Base-by-base conservation (phyloP, 2,888 invertebrate genomes). In the Drosophila setosimentum region DNA sequence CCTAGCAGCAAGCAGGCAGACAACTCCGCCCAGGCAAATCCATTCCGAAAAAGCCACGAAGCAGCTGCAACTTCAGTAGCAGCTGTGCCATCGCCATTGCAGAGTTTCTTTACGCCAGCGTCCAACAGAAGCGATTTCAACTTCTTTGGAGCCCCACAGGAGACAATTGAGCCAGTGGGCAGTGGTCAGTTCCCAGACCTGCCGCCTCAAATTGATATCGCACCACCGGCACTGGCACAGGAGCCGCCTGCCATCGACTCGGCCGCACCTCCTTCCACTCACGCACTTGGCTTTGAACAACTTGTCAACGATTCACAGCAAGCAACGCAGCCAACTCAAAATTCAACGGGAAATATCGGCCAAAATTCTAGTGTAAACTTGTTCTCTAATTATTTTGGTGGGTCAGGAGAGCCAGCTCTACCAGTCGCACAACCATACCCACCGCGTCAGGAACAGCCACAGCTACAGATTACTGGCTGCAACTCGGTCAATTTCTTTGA, bases 291-390 rank as follows among this genome's bases (percentile, higher is more conserved):
- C 18, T 86, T 86, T 67, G 85, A 84, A 29, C 82, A 82, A 45
- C 50, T 89, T 30, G 49, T 84, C 45, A 73, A 59, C 68, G 69
- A 75, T 50, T 54, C 70, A 5, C 73, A 79, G 72, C 78, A 71
- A 68, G 64, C 78, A 50, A 55, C 73, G 32, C 61, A 55, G 24
- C 68, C 67, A 60, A 29, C 40, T 1, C 33, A 50, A 58, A 69
- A 60, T 54, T 61, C 72, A 10, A 71, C 42, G 32, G 71, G 60
- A 57, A 76, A 37, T 50, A 67, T 58, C 49, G 67, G 61, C 55
- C 78, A 72, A 86, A 86, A 87, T 86, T 84, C 77, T 42, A 74
- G 77, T 87, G 72, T 73, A 37, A 89, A 73, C 32, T 49, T 84
- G 45, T 82, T 82, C 50, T 70, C 83, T 37, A 72, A 75, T 13